These are phyloP conservation scores for Athripsodes cinereus DNA, from an alignment of 2,888 invertebrate species.

Conservation along the genomic window DNA sequence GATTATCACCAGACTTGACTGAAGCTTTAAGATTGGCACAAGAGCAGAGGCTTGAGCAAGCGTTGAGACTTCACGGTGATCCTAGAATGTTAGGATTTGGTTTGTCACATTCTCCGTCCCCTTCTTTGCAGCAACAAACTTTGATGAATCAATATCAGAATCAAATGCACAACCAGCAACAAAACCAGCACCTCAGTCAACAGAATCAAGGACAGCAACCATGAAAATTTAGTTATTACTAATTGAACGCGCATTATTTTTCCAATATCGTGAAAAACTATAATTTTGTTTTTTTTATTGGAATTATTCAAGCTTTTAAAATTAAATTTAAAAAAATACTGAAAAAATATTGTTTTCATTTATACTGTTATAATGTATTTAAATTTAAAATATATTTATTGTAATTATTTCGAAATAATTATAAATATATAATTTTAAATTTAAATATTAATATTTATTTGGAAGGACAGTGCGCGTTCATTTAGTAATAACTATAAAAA, in stretches of 20 bases:
- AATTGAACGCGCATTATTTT: constrained; percentile 37
- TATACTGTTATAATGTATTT: neutral
- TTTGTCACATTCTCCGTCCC: constrained; percentile 42
- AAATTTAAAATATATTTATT: neutral
- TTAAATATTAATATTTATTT: constrained; percentile 6
- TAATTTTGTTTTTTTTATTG: constrained; percentile 12
- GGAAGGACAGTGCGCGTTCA: constrained; percentile 28
- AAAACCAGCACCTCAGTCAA: constrained; percentile 45
- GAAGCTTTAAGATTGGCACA: constrained; percentile 66
- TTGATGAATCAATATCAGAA: constrained; percentile 38
- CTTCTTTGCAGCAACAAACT: constrained; percentile 40
- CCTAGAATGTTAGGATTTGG: constrained; percentile 76
- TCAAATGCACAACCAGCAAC: constrained; percentile 35
- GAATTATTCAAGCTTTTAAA: no score
- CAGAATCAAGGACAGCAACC: constrained; percentile 52
- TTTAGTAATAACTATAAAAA: constrained; percentile 29
- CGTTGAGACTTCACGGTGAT: constrained; percentile 72
- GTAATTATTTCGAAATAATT: neutral
- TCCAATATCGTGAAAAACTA: constrained; percentile 9
- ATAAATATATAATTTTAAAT: neutral
- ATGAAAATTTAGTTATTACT: constrained; percentile 80
- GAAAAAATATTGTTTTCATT: no score
- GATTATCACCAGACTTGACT: constrained; percentile 63
- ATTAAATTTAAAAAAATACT: no score
- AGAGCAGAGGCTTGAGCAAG: constrained; percentile 78